Evolutionary conservation across 2,797 vertebrate species (phyloP).

Genomic region (Falco novaeseelandiae): DNA sequence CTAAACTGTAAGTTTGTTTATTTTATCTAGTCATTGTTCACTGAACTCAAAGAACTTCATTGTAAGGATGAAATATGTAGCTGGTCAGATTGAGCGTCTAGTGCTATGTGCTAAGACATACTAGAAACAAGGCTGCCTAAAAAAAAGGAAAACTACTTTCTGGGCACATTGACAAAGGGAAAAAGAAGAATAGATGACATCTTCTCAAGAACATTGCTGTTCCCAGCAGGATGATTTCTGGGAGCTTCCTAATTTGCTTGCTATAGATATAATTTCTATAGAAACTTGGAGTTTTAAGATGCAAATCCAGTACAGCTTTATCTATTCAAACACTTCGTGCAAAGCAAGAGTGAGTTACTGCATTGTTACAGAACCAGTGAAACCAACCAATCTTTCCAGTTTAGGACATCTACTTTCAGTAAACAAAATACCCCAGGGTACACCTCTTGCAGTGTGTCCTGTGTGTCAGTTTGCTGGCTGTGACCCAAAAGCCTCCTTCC

Average conservation of each 20-base stretch:
- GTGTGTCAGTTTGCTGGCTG: background rate
- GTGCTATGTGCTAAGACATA: background rate
- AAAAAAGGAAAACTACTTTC: background rate
- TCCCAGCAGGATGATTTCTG: background rate
- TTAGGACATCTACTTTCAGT: background rate
- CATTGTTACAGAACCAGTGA: background rate
- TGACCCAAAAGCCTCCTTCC: background rate
- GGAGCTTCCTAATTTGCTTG: background rate
- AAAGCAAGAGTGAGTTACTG: background rate
- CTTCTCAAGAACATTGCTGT: background rate
- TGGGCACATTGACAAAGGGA: background rate
- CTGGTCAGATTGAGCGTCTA: background rate
- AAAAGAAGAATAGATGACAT: background rate
- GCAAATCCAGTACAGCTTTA: background rate
- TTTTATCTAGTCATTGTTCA: background rate
- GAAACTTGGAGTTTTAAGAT: background rate
- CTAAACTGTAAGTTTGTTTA: background rate
- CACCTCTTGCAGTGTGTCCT: background rate
- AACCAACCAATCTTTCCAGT: background rate
- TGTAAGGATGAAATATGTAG: background rate
- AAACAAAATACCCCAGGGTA: background rate
- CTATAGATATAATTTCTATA: background rate
- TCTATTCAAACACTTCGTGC: background rate
- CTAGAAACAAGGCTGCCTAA: background rate
- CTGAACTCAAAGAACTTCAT: background rate